Evolutionary conservation across 2,888 invertebrate genomes (phyloP).

Genomic region (Iphiclides podalirius): DNA sequence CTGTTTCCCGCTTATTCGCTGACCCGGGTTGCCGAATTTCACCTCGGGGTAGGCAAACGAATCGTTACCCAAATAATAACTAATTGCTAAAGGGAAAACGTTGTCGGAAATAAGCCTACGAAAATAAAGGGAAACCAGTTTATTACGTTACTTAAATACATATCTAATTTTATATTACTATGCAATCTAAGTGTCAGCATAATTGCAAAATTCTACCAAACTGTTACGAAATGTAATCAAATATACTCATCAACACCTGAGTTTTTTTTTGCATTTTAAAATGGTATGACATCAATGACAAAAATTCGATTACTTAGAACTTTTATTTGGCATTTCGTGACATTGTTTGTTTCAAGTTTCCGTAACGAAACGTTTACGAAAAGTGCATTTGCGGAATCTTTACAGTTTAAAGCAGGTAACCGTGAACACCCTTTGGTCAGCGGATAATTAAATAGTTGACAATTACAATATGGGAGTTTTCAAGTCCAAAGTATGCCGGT

Average conservation of each 20-base stretch:
- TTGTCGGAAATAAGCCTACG: not conserved
- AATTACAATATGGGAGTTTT: slow-evolving; percentile 42
- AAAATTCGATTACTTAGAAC: too few relatives aligned
- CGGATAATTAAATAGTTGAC: slow-evolving; percentile 15
- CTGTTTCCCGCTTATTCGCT: slow-evolving; percentile 42
- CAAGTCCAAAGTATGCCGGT: slow-evolving; percentile 38
- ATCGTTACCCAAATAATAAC: slow-evolving; percentile 37
- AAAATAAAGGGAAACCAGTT: not conserved
- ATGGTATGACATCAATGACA: too few relatives aligned
- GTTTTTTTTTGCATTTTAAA: too few relatives aligned
- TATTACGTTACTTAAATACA: too few relatives aligned
- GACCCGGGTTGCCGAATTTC: slow-evolving; percentile 54
- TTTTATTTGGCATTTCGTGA: too few relatives aligned
- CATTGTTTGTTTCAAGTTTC: too few relatives aligned
- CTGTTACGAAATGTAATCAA: too few relatives aligned
- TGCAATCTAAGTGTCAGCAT: too few relatives aligned
- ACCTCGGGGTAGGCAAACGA: slow-evolving; percentile 37
- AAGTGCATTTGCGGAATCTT: not conserved
- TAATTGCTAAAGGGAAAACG: slow-evolving; percentile 1
- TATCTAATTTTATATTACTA: too few relatives aligned
- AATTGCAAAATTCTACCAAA: too few relatives aligned
- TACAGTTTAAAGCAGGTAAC: not conserved
- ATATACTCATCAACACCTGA: too few relatives aligned
- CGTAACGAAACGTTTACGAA: not conserved
- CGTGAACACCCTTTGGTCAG: not conserved